Base-by-base conservation (phyloP, 2,888 invertebrate genomes). In the Biston stratarius region DNA sequence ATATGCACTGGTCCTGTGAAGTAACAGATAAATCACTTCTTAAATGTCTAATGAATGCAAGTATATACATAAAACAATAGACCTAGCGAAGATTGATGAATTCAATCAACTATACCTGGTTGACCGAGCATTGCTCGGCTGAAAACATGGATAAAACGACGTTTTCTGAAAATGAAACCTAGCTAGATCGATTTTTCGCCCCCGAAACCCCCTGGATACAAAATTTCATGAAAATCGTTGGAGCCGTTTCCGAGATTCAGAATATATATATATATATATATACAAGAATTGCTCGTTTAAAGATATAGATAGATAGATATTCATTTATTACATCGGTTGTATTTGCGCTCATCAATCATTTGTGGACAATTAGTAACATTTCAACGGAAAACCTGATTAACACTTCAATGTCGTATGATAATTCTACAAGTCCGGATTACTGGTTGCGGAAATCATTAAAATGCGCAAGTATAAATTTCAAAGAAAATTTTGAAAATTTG, bases 81-180 rank as follows among this genome's bases (percentile, higher is more conserved):
- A 51, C 34, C n/a, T 51, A n/a, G 14, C 38, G 6, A 15, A 38
- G 38, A 38, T 53, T 36, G 8, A 53, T 38, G 15, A 33, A 53
- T 34, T 51, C 53, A 53, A 53, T 15, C 15, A 38, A 15, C 14
- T 53, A 53, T 45, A n/a, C n/a, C n/a, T n/a, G n/a, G n/a, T n/a
- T n/a, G n/a, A n/a, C n/a, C n/a, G n/a, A n/a, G n/a, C n/a, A n/a
- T n/a, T n/a, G n/a, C n/a, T n/a, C n/a, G n/a, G n/a, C n/a, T n/a
- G n/a, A n/a, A n/a, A n/a, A n/a, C n/a, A n/a, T n/a, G n/a, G n/a
- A n/a, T n/a, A n/a, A n/a, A n/a, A n/a, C n/a, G n/a, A n/a, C n/a
- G n/a, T n/a, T n/a, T n/a, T n/a, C n/a, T n/a, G n/a, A n/a, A n/a
- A n/a, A n/a, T n/a, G n/a, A n/a, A n/a, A n/a, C n/a, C n/a, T n/a